Evolutionary conservation across 2,113 vertebrate genomes (phyloP).

Genomic region (Phaethornis superciliosus): DNA sequence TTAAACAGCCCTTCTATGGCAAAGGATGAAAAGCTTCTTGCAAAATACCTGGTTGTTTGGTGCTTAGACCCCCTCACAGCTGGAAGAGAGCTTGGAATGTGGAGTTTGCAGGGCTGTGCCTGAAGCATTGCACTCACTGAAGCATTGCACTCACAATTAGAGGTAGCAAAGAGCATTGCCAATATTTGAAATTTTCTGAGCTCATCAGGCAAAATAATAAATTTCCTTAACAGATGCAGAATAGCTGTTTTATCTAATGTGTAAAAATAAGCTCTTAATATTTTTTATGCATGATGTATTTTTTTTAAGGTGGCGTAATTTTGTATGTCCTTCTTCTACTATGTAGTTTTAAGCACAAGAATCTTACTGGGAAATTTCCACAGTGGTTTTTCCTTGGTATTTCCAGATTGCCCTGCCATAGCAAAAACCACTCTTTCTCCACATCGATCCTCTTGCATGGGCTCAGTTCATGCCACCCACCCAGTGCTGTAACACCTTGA

Average conservation of each 20-base stretch:
- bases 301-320: fast-evolving
- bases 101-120: fast-evolving
- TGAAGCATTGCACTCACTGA: fast-evolving
- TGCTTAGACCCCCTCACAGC: not conserved
- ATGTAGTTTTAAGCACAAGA: not conserved
- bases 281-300: too few relatives aligned
- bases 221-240: not conserved
- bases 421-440: not conserved
- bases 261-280: not conserved
- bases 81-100: fast-evolving
- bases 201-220: not conserved
- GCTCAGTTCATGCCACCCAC: not conserved
- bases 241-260: not conserved
- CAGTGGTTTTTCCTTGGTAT: not conserved
- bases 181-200: not conserved
- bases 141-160: fast-evolving
- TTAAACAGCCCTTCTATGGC: not conserved
- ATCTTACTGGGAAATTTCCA: not conserved
- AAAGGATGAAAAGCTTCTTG: not conserved
- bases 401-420: not conserved
- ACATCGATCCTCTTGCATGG: fast-evolving
- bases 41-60: not conserved
- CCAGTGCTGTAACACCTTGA: fast-evolving
- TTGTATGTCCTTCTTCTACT: not conserved
- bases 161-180: not conserved